Conservation (phyloP, 1,140 invertebrate genomes). For the Saccostrea cuccullata region DNA sequence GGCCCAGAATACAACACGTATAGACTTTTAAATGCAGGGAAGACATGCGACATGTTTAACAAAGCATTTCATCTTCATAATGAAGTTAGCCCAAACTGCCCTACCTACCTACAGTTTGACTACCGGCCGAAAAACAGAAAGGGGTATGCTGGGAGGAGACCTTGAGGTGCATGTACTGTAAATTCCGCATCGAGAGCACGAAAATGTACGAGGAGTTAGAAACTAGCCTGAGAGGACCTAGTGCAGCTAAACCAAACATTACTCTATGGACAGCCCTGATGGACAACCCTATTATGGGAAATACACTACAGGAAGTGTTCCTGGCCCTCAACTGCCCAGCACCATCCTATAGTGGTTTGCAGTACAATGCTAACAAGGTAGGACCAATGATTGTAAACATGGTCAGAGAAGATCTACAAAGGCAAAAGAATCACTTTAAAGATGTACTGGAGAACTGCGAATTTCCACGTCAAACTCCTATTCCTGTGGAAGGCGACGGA, state of each 20-base stretch:
- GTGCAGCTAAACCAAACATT: neutral
- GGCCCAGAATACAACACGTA: neutral
- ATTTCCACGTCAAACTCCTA: conserved; percentile 1
- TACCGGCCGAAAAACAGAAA: neutral
- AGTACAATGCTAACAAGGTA: neutral
- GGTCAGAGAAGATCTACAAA: neutral
- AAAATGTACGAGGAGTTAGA: neutral
- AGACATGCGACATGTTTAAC: neutral
- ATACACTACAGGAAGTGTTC: neutral
- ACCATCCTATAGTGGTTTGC: neutral
- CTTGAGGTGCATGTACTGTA: no score
- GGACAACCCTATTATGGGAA: neutral
- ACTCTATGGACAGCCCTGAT: neutral
- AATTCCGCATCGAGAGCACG: neutral
- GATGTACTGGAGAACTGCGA: neutral
- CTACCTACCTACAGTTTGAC: neutral
- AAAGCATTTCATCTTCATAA: neutral
- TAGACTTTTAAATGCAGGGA: neutral
- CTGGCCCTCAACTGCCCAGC: neutral
- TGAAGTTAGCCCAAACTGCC: neutral
- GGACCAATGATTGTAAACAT: neutral
- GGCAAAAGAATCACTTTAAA: neutral
- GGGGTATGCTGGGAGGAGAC: neutral
- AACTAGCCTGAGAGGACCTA: neutral
- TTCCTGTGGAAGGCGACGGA: neutral